These are phyloP conservation scores for Acanthopagrus latus DNA, from an alignment of 2,797 vertebrate species.

Conservation along the genomic window DNA sequence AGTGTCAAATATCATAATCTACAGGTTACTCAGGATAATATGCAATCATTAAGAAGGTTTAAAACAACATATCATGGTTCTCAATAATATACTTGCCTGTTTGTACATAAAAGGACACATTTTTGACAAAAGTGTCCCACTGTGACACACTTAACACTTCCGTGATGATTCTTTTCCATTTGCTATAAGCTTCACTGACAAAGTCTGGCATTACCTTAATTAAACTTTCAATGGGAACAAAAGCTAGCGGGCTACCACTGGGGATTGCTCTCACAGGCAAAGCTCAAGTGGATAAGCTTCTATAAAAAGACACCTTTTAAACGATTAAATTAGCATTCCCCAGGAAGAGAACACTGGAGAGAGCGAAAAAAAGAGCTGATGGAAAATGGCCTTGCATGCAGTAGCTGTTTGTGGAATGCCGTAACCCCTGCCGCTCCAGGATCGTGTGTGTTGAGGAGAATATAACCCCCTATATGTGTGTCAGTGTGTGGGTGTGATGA, in stretches of 20 bases:
- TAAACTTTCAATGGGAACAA: constrained; percentile 73
- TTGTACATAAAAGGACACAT: constrained; percentile 23
- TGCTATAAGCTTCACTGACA: constrained; percentile 48
- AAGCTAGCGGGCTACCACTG: constrained; percentile 56
- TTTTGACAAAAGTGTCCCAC: constrained; percentile 29
- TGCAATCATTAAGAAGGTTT: constrained; percentile 15
- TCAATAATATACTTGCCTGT: constrained; percentile 31
- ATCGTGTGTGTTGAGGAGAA: constrained; percentile 11
- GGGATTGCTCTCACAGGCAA: constrained; percentile 65
- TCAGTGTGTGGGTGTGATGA: constrained; percentile 75
- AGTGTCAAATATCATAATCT: constrained; percentile 28
- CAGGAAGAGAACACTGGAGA: constrained; percentile 28
- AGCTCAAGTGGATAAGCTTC: constrained; percentile 71
- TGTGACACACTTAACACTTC: constrained; percentile 47
- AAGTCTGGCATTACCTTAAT: constrained; percentile 68
- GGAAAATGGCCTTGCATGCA: constrained; percentile 46
- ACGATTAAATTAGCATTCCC: constrained; percentile 76
- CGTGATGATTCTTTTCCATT: constrained; percentile 49
- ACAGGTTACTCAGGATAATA: constrained; percentile 21
- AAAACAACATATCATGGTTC: constrained; percentile 14
- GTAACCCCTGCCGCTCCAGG: constrained; percentile 44
- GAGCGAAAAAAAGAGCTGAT: constrained; percentile 5
- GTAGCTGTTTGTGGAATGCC: constrained; percentile 7
- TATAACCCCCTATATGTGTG: constrained; percentile 48
- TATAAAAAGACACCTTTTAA: constrained; percentile 76